Evolutionary conservation across 1,140 invertebrate species (phyloP).

Genomic region (Apis dorsata): DNA sequence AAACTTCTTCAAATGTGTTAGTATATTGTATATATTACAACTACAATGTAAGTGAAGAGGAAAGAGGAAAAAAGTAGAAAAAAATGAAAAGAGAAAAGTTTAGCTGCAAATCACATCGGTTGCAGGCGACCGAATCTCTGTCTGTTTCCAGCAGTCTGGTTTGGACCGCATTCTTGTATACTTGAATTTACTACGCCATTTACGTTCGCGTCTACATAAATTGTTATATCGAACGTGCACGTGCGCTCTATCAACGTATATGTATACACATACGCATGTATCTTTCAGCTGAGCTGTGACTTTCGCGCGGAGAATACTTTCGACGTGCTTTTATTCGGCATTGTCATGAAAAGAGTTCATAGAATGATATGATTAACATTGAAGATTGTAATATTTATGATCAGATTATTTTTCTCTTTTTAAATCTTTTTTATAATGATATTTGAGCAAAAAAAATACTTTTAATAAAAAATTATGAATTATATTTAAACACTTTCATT

Average conservation of each 20-base stretch:
- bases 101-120: slow-evolving; percentile 52
- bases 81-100: background rate
- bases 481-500: too few species aligned
- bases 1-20: background rate
- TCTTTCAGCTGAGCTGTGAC: background rate
- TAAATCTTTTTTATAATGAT: too few species aligned
- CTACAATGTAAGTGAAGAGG: background rate
- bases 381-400: too few species aligned
- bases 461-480: too few species aligned
- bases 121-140: slow-evolving; percentile 30
- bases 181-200: slow-evolving; percentile 72
- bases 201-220: slow-evolving; percentile 71
- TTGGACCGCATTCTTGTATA: slow-evolving; percentile 68
- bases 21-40: background rate
- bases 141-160: slow-evolving; percentile 33
- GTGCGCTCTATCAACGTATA: background rate
- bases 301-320: background rate
- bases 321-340: slow-evolving; percentile 9
- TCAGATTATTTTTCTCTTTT: background rate
- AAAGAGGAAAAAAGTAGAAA: background rate
- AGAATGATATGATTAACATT: background rate
- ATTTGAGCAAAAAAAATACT: too few species aligned
- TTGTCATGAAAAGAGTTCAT: background rate
- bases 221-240: slow-evolving; percentile 55
- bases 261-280: background rate